A percentile compares a stretch with the other conserved stretches of the same genome.
These are phyloP conservation scores for Hydrophis major DNA, from an alignment of 2,797 vertebrate genomes.

Conservation along the genomic window DNA sequence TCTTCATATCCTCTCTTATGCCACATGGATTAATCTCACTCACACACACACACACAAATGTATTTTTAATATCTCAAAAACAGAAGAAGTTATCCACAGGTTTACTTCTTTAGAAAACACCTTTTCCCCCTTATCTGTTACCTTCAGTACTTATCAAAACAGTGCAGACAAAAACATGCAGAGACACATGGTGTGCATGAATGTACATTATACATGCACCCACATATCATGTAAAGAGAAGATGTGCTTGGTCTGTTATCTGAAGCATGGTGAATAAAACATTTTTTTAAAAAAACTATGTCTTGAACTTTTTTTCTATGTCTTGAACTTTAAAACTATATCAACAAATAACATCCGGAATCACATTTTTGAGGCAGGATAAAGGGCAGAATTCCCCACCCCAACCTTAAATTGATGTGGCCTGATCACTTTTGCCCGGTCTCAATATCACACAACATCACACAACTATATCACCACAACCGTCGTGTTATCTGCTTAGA, in stretches of 20 bases:
- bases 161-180: not conserved
- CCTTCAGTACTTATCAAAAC: constrained; percentile 34
- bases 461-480: constrained; percentile 45
- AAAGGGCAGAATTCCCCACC: constrained; percentile 14
- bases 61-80: constrained; percentile 51
- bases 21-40: not conserved
- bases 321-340: constrained; percentile 15
- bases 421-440: constrained; percentile 60
- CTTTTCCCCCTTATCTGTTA: constrained; percentile 21
- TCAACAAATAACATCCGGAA: constrained; percentile 26
- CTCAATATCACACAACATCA: constrained; percentile 49
- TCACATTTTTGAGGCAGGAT: constrained; percentile 21
- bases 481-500: constrained; percentile 62
- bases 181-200: not conserved
- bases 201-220: not conserved
- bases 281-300: not conserved
- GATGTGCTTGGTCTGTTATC: constrained; percentile 38
- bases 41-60: not conserved
- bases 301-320: not conserved
- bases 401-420: constrained; percentile 1
- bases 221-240: not conserved
- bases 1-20: constrained; percentile 15
- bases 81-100: constrained; percentile 44
- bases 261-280: constrained; percentile 39
- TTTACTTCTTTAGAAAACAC: constrained; percentile 7